Evolutionary conservation across 2,113 vertebrate genomes (phyloP).

Genomic region (Xiphophorus hellerii): DNA sequence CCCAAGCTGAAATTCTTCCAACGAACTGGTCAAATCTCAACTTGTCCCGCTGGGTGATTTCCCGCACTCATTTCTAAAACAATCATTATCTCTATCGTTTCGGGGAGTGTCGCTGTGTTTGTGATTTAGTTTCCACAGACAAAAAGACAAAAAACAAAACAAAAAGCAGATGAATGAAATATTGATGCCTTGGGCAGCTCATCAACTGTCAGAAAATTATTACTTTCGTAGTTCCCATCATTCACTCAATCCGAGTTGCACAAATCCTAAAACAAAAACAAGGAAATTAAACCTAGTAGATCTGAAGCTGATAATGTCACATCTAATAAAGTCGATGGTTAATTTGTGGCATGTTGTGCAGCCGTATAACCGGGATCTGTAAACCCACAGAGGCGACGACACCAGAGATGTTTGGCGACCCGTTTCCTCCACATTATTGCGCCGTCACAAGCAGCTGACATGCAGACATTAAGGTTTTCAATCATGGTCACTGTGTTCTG

Average conservation of each 20-base stretch:
- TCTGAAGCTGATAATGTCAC: neutral
- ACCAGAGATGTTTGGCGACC: constrained; percentile 28
- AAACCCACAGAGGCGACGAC: neutral
- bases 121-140: neutral
- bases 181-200: neutral
- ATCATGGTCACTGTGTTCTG: constrained; percentile 10
- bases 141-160: no score
- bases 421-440: constrained; percentile 4
- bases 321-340: neutral
- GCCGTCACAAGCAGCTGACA: constrained; percentile 38
- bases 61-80: neutral
- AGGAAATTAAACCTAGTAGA: neutral
- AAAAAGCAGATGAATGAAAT: neutral
- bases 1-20: constrained; percentile 2
- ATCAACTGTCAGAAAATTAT: neutral
- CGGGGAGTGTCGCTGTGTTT: neutral
- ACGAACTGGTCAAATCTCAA: constrained; percentile 35
- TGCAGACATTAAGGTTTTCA: neutral
- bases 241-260: neutral
- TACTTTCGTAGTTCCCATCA: neutral
- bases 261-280: neutral
- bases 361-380: neutral
- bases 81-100: neutral
- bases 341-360: neutral
- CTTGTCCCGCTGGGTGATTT: constrained; percentile 25